Conservation (phyloP, 2,888 invertebrate genomes). For the Protophormia terraenovae region DNA sequence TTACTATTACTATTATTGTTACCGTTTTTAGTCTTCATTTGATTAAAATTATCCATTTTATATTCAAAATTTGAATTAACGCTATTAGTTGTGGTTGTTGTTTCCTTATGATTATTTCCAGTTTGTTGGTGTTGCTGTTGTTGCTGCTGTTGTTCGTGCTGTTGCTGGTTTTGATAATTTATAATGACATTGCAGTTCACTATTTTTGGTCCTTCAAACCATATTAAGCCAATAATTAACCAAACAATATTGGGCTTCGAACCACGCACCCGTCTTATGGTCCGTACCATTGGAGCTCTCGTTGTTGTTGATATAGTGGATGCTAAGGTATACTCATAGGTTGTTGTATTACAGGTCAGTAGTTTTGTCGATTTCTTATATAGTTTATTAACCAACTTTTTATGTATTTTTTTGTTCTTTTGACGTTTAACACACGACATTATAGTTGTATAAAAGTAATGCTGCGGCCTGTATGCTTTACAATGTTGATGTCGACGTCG, state of each 20-base stretch:
- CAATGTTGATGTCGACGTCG: conserved; percentile 23
- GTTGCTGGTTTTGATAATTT: conserved; percentile 67
- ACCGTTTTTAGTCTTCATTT: conserved; percentile 39
- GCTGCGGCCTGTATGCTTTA: conserved; percentile 43
- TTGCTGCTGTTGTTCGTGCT: conserved; percentile 56
- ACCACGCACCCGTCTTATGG: conserved; percentile 50
- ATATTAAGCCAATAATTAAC: conserved; percentile 78
- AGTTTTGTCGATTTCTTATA: neutral
- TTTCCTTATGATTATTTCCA: conserved; percentile 17
- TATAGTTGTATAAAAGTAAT: conserved; percentile 36
- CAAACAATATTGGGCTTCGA: conserved; percentile 75
- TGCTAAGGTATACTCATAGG: conserved; percentile 3
- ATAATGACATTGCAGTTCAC: conserved; percentile 76
- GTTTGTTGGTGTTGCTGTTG: conserved; percentile 55
- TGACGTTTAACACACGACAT: conserved; percentile 26
- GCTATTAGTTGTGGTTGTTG: conserved; percentile 18
- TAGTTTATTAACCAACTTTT: neutral
- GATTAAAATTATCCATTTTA: conserved; percentile 44
- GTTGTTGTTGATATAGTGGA: neutral
- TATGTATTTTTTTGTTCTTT: conserved; percentile 10
- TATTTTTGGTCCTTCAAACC: conserved; percentile 78
- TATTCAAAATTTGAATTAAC: conserved; percentile 49
- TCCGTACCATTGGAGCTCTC: neutral
- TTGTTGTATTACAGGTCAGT: neutral
- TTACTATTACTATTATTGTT: conserved; percentile 27